Evolutionary conservation across 2,113 vertebrate species (phyloP).

Genomic region (Tyto alba): DNA sequence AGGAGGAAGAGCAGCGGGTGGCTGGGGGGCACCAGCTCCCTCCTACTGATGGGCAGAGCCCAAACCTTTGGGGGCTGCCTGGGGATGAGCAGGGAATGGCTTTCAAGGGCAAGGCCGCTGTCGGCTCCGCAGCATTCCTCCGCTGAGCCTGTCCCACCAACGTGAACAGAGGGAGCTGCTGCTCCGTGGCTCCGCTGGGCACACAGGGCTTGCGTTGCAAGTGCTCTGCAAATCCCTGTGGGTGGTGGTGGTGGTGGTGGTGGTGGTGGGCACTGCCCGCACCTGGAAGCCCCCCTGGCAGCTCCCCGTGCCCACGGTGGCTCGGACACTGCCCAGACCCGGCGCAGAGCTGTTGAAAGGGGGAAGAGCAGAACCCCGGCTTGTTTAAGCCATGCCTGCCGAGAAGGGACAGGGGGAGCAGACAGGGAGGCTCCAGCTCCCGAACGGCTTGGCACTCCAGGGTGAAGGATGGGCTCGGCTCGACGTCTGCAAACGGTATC

Average conservation of each 20-base stretch:
- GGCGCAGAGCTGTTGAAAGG: rapidly evolving
- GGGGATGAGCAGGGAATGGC: background rate
- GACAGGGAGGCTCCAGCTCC: background rate
- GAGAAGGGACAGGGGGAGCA: background rate
- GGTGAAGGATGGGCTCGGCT: background rate
- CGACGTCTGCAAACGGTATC: background rate
- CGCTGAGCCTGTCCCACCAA: rapidly evolving
- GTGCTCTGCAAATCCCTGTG: background rate
- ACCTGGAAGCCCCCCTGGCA: background rate
- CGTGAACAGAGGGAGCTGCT: background rate
- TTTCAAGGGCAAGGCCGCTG: background rate
- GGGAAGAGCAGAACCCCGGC: background rate
- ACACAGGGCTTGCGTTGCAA: background rate
- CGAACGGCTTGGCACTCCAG: rapidly evolving
- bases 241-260: no score
- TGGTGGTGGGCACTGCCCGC: background rate
- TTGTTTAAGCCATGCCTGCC: background rate
- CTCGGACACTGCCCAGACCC: background rate
- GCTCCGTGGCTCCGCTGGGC: background rate
- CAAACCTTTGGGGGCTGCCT: background rate
- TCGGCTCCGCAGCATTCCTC: rapidly evolving
- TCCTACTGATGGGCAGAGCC: background rate
- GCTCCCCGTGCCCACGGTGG: rapidly evolving
- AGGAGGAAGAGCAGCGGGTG: background rate
- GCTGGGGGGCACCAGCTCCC: background rate